A percentile compares a stretch with the other conserved stretches of the same genome.
These are phyloP conservation scores for Onthophagus sagittarius DNA, from an alignment of 2,888 invertebrate species.

Conservation along the genomic window DNA sequence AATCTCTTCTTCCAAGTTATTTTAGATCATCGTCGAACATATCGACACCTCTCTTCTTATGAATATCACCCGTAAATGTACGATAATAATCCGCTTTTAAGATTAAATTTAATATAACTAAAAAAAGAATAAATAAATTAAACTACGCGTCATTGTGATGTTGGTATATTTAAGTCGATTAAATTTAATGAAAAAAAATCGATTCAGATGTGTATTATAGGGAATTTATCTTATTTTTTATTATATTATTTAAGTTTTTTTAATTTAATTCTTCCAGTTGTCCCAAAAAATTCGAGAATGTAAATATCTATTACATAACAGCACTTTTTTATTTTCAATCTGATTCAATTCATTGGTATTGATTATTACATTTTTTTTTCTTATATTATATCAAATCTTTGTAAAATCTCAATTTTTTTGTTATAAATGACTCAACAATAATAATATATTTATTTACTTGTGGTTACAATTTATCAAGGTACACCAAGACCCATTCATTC, in stretches of 20 bases:
- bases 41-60: not conserved
- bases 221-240: not conserved
- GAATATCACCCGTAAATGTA: not conserved
- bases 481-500: no score
- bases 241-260: not conserved
- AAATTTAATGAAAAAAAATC: not conserved
- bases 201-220: not conserved
- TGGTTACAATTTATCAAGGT: no score
- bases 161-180: not conserved
- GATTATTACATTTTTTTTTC: not conserved
- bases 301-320: not conserved
- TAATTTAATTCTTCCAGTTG: not conserved
- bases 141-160: not conserved
- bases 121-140: not conserved
- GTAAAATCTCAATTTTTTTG: conserved; percentile 2
- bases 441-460: no score
- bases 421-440: no score
- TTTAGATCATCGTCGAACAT: not conserved
- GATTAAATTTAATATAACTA: not conserved
- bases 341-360: not conserved
- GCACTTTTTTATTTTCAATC: not conserved
- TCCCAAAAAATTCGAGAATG: not conserved
- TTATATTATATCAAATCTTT: not conserved
- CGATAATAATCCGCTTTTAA: not conserved
- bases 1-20: not conserved